phyloP scores from a whole-genome alignment of 2,888 invertebrate genomes.

The Hyposoter dolosus region DNA sequence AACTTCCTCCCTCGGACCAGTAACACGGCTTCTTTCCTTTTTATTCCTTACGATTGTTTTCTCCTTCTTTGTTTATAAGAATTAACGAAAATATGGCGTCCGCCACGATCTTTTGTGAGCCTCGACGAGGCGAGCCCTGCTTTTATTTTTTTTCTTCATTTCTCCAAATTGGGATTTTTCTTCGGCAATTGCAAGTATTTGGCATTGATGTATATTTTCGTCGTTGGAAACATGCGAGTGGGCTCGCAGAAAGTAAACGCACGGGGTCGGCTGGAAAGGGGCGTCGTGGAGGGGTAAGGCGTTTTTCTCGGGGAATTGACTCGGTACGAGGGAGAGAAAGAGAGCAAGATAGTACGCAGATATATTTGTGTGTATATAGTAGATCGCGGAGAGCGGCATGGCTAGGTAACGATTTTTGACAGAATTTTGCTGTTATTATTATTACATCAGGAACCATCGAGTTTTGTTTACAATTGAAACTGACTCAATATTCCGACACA shows the following conservation, averaged over 20 bases:
- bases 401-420: conserved; percentile 65
- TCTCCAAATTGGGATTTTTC: not conserved
- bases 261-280: conserved; percentile 42
- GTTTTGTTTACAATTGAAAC: conserved; percentile 36
- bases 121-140: not conserved
- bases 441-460: not conserved
- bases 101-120: not conserved
- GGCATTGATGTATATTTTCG: conserved; percentile 24
- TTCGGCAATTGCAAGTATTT: not conserved
- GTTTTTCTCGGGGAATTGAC: conserved; percentile 67
- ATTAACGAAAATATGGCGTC: conserved; percentile 28
- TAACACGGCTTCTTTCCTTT: conserved; percentile 48
- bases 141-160: not conserved
- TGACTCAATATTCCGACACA: not conserved
- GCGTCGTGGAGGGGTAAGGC: conserved; percentile 59
- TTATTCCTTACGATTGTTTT: conserved; percentile 24
- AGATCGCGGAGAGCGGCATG: conserved; percentile 60
- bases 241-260: conserved; percentile 59
- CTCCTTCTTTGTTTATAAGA: conserved; percentile 50
- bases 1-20: conserved; percentile 66
- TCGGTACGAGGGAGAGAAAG: conserved; percentile 26
- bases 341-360: conserved; percentile 16
- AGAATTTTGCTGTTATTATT: conserved; percentile 42
- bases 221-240: conserved; percentile 38
- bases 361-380: conserved; percentile 39